A percentile compares a stretch with the other conserved stretches of the same genome.
Conservation (phyloP, 2,888 invertebrate species). For the Parthenolecanium corni region DNA sequence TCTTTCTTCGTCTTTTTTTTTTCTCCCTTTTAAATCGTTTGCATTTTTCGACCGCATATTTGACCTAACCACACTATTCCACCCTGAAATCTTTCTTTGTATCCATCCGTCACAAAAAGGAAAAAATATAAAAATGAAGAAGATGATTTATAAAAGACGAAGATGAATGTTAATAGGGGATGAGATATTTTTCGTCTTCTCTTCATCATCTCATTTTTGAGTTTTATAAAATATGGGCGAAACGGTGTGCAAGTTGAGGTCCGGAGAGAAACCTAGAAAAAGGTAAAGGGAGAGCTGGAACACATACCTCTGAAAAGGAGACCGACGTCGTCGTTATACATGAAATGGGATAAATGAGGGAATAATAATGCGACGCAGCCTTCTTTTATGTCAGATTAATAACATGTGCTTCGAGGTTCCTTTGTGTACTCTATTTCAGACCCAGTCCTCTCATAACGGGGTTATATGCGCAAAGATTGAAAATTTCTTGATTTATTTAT, state of each 20-base stretch:
- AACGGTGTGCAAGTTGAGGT: no score
- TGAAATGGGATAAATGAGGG: no score
- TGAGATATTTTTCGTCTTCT: neutral
- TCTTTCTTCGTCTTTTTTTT: neutral
- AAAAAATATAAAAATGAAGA: neutral
- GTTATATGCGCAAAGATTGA: conserved; percentile 3
- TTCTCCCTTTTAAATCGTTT: neutral
- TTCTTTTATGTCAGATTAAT: conserved; percentile 15
- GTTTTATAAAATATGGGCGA: no score
- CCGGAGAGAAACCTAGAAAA: neutral
- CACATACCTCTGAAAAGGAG: neutral
- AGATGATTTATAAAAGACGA: neutral
- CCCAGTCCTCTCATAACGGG: neutral
- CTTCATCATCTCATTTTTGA: no score
- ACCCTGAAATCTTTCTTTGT: neutral
- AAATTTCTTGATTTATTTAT: conserved; percentile 14
- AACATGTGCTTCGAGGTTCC: conserved; percentile 17
- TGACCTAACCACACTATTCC: neutral
- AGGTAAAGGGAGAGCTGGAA: neutral
- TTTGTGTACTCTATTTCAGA: conserved; percentile 11
- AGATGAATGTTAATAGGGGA: neutral
- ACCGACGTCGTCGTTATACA: no score
- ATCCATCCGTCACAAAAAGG: neutral
- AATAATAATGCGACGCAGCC: no score
- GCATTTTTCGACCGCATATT: neutral